Evolutionary conservation across 2,113 vertebrate genomes (phyloP).

Genomic region (Danionella cerebrum): DNA sequence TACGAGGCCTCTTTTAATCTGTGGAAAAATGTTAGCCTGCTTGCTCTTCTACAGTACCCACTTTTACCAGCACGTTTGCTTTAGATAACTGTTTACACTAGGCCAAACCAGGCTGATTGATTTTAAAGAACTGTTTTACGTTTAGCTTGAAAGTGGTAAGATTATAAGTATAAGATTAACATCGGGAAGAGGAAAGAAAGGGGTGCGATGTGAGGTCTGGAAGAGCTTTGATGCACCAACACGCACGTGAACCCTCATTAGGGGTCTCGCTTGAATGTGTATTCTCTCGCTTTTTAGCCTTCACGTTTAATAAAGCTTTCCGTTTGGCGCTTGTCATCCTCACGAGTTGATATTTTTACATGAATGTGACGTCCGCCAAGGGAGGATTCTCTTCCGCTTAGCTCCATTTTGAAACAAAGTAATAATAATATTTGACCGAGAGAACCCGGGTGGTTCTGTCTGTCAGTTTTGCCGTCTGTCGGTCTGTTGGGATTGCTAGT

Average conservation of each 20-base stretch:
- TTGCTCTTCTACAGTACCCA: background rate
- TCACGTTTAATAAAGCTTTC: background rate
- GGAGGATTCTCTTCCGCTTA: slow-evolving; percentile 15
- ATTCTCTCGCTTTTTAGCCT: background rate
- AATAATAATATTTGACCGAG: slow-evolving; percentile 64
- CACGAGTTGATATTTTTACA: background rate
- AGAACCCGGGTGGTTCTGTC: slow-evolving; percentile 49
- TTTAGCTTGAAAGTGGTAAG: too few relatives aligned
- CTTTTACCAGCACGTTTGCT: background rate
- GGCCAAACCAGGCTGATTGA: background rate
- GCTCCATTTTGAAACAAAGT: slow-evolving; percentile 42
- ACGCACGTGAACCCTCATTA: background rate
- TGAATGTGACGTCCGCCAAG: background rate
- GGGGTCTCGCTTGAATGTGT: slow-evolving; percentile 26
- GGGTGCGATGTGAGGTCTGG: too few relatives aligned
- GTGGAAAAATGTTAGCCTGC: background rate
- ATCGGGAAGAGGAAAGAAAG: background rate
- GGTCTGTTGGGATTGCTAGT: slow-evolving; percentile 25
- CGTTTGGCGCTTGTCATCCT: background rate
- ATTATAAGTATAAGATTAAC: too few relatives aligned
- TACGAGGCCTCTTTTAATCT: background rate
- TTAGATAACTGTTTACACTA: slow-evolving; percentile 13
- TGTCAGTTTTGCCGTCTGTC: slow-evolving; percentile 52
- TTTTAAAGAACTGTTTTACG: too few relatives aligned
- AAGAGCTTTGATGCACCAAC: background rate